phyloP scores from a whole-genome alignment of 2,113 vertebrate species.

The Tetraodon nigroviridis region DNA sequence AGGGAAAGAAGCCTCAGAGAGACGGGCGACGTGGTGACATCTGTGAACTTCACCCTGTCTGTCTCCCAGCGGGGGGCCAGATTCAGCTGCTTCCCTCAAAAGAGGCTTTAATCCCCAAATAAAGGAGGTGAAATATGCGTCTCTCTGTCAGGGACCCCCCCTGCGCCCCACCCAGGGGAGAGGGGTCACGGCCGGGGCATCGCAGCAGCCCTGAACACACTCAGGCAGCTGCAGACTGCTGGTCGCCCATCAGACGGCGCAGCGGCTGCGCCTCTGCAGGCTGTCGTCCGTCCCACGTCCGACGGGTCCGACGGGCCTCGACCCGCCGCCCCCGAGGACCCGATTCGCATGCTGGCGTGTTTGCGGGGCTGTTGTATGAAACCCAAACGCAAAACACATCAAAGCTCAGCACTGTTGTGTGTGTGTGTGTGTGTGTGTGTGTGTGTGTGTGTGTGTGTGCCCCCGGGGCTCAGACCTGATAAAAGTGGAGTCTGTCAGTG shows the following conservation, averaged over 20 bases:
- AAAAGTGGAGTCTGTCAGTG: constrained; percentile 65
- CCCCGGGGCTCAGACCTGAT: constrained; percentile 58
- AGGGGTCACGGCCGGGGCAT: constrained; percentile 45
- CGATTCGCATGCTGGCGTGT: constrained; percentile 16
- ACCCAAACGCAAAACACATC: constrained; percentile 39
- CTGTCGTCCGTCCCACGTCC: constrained; percentile 24
- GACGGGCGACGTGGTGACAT: constrained; percentile 24
- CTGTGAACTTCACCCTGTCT: constrained; percentile 17
- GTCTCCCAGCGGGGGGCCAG: constrained; percentile 24
- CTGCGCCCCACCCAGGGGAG: constrained; percentile 33
- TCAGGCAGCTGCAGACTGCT: constrained; percentile 51
- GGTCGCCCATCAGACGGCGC: constrained; percentile 49
- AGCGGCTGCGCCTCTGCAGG: constrained; percentile 15
- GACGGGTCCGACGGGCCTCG: constrained; percentile 43
- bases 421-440: constrained; percentile 12
- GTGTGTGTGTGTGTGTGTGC: constrained; percentile 14
- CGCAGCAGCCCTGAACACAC: constrained; percentile 45
- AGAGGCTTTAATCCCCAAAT: constrained; percentile 57
- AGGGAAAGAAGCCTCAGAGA: constrained; percentile 16
- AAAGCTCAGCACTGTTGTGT: constrained; percentile 39
- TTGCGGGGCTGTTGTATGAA: constrained; percentile 42
- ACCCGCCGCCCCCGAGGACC: constrained; percentile 19
- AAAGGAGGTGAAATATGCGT: constrained; percentile 6
- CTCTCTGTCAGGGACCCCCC: background rate
- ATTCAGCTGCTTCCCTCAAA: constrained; percentile 41